Evolutionary conservation across 2,113 vertebrate genomes (phyloP), one percentile per base, ranked within the genome.

Genomic region (Zosterops hypoxanthus): DNA sequence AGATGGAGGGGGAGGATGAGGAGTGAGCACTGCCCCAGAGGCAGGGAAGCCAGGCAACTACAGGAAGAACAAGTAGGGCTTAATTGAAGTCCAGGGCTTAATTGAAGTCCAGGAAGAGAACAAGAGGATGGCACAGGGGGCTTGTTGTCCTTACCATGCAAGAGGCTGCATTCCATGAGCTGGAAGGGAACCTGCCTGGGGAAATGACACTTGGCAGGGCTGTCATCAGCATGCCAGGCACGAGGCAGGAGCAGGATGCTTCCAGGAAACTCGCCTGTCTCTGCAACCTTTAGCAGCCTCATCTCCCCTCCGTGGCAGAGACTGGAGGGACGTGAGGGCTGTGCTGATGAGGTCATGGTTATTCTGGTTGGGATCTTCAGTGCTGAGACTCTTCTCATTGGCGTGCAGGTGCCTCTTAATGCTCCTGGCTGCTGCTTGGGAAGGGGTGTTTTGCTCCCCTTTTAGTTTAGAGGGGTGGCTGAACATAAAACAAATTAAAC

Each of bases 141-240:
- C 20, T 60, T n/a, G 55, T 31, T 61, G 28, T 53, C 52, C 64
- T 65, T n/a, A 25, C 33, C 75, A 47, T 21, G n/a, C 2, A 5
- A 75, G 66, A 57, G 36, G 14, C 10, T 85, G n/a, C 55, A 6
- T 60, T 41, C 33, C 59, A 19, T n/a, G 68, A 64, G 44, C 52
- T 92, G 31, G 75, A 56, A 86, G 33, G 49, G 42, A 47, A 61
- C 50, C 57, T 79, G 36, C 25, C 25, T 70, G 68, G 71, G 64
- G 55, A 77, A 80, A 63, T 63, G 78, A 21, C 33, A 26, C 78
- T 72, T 90, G 82, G 71, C 78, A 85, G 4, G 9, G 2, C n/a
- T 34, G 10, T 36, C 75, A 91, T 94, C 93, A 96, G 68, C 95
- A 81, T 81, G 85, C 63, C 82, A 66, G 90, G 86, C 94, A 82